Percentiles rank a stretch among this genome's conserved stretches.
These are phyloP conservation scores for Gavialis gangeticus DNA, from an alignment of 2,113 vertebrate species.

Conservation along the genomic window DNA sequence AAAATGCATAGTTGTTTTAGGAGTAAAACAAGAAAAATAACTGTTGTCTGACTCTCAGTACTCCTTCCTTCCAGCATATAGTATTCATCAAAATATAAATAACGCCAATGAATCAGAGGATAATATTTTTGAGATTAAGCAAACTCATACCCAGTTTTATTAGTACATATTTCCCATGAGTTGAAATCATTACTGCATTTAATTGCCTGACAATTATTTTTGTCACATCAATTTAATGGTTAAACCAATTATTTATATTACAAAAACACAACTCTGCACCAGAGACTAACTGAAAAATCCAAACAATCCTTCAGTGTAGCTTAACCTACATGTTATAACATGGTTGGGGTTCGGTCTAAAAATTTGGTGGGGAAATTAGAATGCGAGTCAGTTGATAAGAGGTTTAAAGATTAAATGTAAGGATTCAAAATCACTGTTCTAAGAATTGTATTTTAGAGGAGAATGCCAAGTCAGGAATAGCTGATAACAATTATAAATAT, in stretches of 20 bases:
- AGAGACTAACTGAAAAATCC: slow-evolving; percentile 67
- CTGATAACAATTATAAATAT: background rate
- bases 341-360: slow-evolving; percentile 37
- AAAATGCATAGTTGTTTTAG: background rate
- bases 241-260: slow-evolving; percentile 79
- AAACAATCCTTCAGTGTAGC: background rate
- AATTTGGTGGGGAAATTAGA: slow-evolving; percentile 25
- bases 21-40: background rate
- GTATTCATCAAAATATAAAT: background rate
- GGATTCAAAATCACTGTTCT: slow-evolving; percentile 14
- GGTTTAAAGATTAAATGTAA: background rate
- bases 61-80: background rate
- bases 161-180: slow-evolving; percentile 68
- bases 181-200: slow-evolving; percentile 70
- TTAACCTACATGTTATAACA: slow-evolving; percentile 53
- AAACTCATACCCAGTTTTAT: slow-evolving; percentile 46
- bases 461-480: background rate
- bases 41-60: background rate
- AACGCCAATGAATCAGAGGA: slow-evolving; percentile 1
- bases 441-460: background rate
- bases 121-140: slow-evolving; percentile 20
- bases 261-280: slow-evolving; percentile 65
- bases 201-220: slow-evolving; percentile 78
- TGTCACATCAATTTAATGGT: slow-evolving; percentile 76
- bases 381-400: background rate